These are phyloP conservation scores for Choristoneura rosaceana DNA, from an alignment of 2,888 invertebrate species.

Conservation along the genomic window DNA sequence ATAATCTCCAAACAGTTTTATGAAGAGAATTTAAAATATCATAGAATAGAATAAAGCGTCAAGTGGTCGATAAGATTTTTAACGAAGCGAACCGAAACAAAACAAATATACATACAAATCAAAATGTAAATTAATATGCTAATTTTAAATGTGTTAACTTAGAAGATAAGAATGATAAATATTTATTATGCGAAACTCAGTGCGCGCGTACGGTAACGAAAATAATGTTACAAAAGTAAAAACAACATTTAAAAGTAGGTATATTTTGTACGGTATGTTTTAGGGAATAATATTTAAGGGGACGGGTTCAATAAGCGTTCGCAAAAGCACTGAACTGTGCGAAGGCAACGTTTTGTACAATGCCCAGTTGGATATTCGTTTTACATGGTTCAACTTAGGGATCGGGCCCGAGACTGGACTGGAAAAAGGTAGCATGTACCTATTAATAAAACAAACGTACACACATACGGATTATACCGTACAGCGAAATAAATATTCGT, in stretches of 20 bases:
- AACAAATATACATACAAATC: slow-evolving; percentile 18
- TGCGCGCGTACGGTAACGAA: slow-evolving; percentile 54
- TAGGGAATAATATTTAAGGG: slow-evolving; percentile 2
- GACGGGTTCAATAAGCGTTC: neutral
- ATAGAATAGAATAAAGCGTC: neutral
- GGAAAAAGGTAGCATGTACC: neutral
- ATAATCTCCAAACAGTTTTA: neutral
- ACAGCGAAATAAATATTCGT: neutral
- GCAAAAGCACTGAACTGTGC: slow-evolving; percentile 13
- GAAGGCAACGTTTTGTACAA: slow-evolving; percentile 11
- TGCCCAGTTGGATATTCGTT: slow-evolving; percentile 8
- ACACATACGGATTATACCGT: slow-evolving; percentile 16
- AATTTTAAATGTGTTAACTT: slow-evolving; percentile 19
- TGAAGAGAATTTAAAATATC: neutral
- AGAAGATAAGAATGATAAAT: slow-evolving; percentile 26
- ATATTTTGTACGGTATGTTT: slow-evolving; percentile 1
- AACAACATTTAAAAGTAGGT: slow-evolving; percentile 16
- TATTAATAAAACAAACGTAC: slow-evolving; percentile 17
- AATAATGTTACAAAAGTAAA: slow-evolving; percentile 38
- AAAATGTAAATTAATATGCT: slow-evolving; percentile 20
- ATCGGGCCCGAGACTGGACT: slow-evolving; percentile 4
- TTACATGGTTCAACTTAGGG: slow-evolving; percentile 6
- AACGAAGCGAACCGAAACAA: slow-evolving; percentile 12
- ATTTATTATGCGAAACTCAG: slow-evolving; percentile 61
- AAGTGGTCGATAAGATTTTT: neutral